Conservation (phyloP, 1,140 invertebrate species). For the Drosophila novamexicana region DNA sequence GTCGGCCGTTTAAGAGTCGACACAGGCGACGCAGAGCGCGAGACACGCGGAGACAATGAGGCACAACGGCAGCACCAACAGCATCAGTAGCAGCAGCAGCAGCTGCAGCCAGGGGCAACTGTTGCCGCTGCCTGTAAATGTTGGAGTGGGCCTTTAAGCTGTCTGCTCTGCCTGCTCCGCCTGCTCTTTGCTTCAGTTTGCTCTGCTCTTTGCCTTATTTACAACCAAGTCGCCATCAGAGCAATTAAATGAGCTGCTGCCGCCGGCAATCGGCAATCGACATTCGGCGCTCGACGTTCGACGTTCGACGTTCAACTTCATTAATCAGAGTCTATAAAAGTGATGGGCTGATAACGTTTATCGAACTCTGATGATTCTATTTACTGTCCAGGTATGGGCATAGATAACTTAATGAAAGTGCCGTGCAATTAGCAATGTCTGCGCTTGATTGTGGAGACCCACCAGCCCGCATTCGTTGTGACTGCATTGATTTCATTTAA, state of each 20-base stretch:
- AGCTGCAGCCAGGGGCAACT: slow-evolving; percentile 47
- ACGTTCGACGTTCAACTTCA: slow-evolving; percentile 49
- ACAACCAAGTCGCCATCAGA: slow-evolving; percentile 60
- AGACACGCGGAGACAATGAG: slow-evolving; percentile 45
- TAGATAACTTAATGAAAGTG: slow-evolving; percentile 63
- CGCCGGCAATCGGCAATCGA: slow-evolving; percentile 26
- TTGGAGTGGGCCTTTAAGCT: slow-evolving; percentile 9
- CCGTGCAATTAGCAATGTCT: slow-evolving; percentile 41
- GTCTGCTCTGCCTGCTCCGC: slow-evolving; percentile 2
- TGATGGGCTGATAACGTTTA: slow-evolving; percentile 77
- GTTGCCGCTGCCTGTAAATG: slow-evolving; percentile 40
- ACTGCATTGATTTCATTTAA: neutral
- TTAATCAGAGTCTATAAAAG: slow-evolving; percentile 76
- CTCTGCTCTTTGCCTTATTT: slow-evolving; percentile 63
- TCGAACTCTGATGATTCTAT: slow-evolving; percentile 71
- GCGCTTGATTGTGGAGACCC: slow-evolving; percentile 17
- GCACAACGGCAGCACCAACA: slow-evolving; percentile 23
- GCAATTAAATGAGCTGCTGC: slow-evolving; percentile 75
- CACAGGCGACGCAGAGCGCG: slow-evolving; percentile 45
- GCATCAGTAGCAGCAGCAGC: slow-evolving; percentile 46
- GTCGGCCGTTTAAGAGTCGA: slow-evolving; percentile 69
- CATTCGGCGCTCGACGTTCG: slow-evolving; percentile 49
- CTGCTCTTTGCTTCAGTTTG: slow-evolving; percentile 6
- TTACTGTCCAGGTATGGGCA: slow-evolving; percentile 52
- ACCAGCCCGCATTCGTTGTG: slow-evolving; percentile 10